These are phyloP conservation scores for Netelia melanura DNA, from an alignment of 2,888 invertebrate genomes.

Conservation along the genomic window DNA sequence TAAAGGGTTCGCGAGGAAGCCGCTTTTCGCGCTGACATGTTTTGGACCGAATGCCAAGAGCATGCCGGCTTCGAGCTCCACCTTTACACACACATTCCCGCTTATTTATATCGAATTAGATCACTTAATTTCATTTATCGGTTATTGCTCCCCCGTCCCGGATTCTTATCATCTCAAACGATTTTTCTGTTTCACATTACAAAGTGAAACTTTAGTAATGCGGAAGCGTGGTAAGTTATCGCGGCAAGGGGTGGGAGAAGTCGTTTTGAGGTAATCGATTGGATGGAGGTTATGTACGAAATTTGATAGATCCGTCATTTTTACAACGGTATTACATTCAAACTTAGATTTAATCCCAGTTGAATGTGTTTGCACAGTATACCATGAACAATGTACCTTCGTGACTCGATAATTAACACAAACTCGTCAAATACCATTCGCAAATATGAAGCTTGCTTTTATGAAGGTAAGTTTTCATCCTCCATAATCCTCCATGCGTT, in stretches of 20 bases:
- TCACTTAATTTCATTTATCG: constrained; percentile 41
- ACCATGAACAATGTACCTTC: too few relatives aligned
- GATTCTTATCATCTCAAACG: neutral
- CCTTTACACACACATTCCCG: neutral
- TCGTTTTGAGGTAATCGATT: neutral
- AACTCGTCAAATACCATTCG: too few relatives aligned
- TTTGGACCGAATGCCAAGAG: neutral
- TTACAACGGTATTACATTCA: neutral
- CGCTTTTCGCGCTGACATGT: neutral
- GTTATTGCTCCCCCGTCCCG: constrained; percentile 4
- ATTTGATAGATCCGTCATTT: neutral
- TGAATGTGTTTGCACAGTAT: too few relatives aligned
- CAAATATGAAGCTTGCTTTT: neutral
- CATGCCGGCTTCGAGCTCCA: constrained; percentile 30
- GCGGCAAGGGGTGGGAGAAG: neutral
- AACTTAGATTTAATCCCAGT: neutral
- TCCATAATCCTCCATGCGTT: neutral
- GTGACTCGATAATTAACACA: too few relatives aligned
- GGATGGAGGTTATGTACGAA: neutral
- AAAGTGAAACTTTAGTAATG: neutral
- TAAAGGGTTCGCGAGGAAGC: neutral
- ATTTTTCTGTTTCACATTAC: neutral
- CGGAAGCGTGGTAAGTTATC: neutral
- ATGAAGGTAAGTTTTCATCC: neutral
- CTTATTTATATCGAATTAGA: constrained; percentile 49